phyloP scores from a whole-genome alignment of 2,888 invertebrate genomes.

The Hybos culiciformis region DNA sequence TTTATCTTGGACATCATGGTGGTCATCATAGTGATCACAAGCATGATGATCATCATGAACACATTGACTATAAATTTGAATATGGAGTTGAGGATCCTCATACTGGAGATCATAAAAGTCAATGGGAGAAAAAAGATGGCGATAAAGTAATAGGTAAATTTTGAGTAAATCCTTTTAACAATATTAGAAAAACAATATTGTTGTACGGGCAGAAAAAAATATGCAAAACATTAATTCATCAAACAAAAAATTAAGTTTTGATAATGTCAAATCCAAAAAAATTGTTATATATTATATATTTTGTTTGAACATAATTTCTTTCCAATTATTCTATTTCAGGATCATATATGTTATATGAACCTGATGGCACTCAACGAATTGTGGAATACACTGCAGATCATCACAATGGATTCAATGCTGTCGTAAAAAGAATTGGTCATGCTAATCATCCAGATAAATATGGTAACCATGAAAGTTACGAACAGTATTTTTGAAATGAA shows the following conservation, averaged over 20 bases:
- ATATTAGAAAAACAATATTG: too few species aligned
- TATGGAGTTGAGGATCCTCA: slow-evolving; percentile 39
- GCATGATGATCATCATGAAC: slow-evolving; percentile 32
- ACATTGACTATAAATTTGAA: slow-evolving; percentile 37
- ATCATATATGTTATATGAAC: slow-evolving; percentile 37
- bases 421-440: slow-evolving; percentile 38
- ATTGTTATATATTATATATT: too few species aligned
- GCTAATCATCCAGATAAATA: slow-evolving; percentile 25
- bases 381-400: slow-evolving; percentile 39
- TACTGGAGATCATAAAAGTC: slow-evolving; percentile 38
- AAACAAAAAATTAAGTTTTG: too few species aligned
- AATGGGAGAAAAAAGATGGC: slow-evolving; percentile 40
- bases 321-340: too few species aligned
- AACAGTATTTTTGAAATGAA: too few species aligned
- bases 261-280: too few species aligned
- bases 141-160: slow-evolving; percentile 37
- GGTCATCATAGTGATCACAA: slow-evolving; percentile 16
- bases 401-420: slow-evolving; percentile 38
- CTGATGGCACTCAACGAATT: slow-evolving; percentile 38
- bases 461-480: neutral
- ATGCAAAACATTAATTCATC: too few species aligned
- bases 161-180: too few species aligned
- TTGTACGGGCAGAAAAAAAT: too few species aligned
- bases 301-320: too few species aligned
- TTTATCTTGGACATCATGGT: too few species aligned